Evolutionary conservation across 2,113 vertebrate species (phyloP).

Genomic region (Steatornis caripensis): DNA sequence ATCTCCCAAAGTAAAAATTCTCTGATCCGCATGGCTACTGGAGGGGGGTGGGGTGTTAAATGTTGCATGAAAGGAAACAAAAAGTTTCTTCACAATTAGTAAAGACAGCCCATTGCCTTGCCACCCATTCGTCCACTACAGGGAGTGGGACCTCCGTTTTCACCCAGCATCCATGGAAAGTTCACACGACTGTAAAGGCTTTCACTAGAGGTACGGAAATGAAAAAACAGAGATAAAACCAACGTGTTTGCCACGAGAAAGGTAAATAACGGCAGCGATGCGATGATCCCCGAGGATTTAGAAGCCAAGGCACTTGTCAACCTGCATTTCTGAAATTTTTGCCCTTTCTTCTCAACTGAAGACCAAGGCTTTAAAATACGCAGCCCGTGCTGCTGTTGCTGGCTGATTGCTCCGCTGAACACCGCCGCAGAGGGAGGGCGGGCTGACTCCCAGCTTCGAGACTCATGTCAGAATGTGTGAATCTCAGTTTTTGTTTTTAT

Average conservation of each 20-base stretch:
- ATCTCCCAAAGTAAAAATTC: not conserved
- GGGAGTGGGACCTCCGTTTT: not conserved
- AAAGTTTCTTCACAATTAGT: not conserved
- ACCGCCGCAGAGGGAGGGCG: not conserved
- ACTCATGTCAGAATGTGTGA: not conserved
- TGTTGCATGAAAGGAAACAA: not conserved
- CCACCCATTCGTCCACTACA: not conserved
- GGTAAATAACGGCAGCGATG: not conserved
- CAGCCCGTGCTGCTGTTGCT: not conserved
- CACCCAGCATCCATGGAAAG: not conserved
- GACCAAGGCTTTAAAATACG: not conserved
- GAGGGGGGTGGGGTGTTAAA: too few species aligned
- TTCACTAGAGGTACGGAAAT: not conserved
- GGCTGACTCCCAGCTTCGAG: not conserved
- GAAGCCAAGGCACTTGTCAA: not conserved
- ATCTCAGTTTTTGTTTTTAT: not conserved
- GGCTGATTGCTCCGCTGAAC: not conserved
- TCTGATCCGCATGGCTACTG: rapidly evolving
- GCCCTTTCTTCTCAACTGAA: not conserved
- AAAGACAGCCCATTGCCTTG: not conserved
- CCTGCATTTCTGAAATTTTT: not conserved
- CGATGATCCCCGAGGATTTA: not conserved
- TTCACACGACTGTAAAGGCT: not conserved
- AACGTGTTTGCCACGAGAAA: not conserved
- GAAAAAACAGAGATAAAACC: not conserved